Evolutionary conservation across 2,888 invertebrate species (phyloP), one percentile per base, ranked within the genome.

Genomic region (Erannis defoliaria): DNA sequence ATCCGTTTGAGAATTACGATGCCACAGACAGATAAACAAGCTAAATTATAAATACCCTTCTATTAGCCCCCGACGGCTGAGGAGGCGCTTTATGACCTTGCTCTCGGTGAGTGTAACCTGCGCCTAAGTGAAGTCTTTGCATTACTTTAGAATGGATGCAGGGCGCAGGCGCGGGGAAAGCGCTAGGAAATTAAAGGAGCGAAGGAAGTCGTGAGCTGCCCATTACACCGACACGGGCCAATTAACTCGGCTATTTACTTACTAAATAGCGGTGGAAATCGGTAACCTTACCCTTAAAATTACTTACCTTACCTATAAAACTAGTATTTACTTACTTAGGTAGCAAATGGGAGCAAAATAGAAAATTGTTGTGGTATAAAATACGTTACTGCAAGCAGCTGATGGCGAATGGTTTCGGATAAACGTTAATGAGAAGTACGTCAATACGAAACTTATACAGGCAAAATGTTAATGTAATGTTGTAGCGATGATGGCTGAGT

Each of bases 131-230:
- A 10, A 14, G 50, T n/a, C 38, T 50, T 38, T 40, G 51, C 48
- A 38, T 65, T 62, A 53, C 40, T 59, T 67, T 58, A 65, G 63
- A 65, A 65, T 43, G 23, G 6, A 43, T 0, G 23, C 23, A 14
- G 8, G 29, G 31, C 43, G 43, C 43, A 2, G 29, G 60, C 42
- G 53, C 35, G 26, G 23, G 50, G 60, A 55, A 55, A 55, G 55
- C 60, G 58, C 49, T 31, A 45, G 54, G 43, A 55, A 60, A 55
- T 49, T 60, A 60, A 60, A 60, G 60, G 48, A 55, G 49, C 54
- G n/a, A 29, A 19, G 23, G 23, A 14, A 55, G 45, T 62, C 62
- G 62, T 62, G 62, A 46, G 42, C 29, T 33, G 35, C 38, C 18
- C 62, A 53, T 62, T 62, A 56, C 23, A 26, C 14, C 40, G 26